Evolutionary conservation across 1,140 invertebrate species (phyloP).

Genomic region (Sipha flava): DNA sequence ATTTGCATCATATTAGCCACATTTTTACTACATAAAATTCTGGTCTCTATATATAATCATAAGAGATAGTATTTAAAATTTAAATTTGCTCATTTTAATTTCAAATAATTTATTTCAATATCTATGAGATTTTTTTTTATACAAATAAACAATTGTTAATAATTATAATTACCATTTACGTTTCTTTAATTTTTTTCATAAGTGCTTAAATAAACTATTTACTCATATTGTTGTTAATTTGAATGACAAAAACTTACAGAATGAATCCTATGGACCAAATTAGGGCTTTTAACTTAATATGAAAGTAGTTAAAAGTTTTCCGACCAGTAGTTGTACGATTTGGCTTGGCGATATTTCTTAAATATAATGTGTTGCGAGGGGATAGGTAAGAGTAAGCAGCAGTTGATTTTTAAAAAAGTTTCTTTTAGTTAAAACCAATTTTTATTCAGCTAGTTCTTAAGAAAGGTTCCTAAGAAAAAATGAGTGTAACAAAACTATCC

Average conservation of each 20-base stretch:
- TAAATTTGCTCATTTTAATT: too few species aligned
- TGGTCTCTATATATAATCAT: too few species aligned
- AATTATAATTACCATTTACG: too few species aligned
- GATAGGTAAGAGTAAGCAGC: constrained; percentile 2
- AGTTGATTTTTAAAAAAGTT: neutral
- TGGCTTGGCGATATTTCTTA: neutral
- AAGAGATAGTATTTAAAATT: too few species aligned
- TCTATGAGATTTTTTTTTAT: too few species aligned
- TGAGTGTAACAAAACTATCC: neutral
- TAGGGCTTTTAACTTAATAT: constrained; percentile 6
- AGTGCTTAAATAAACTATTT: neutral
- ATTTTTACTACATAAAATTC: too few species aligned
- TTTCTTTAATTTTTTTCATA: too few species aligned
- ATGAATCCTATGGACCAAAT: neutral
- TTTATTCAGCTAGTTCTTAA: neutral
- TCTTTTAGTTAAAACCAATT: neutral
- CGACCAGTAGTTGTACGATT: neutral
- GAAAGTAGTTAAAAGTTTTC: constrained; percentile 15
- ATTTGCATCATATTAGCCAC: too few species aligned
- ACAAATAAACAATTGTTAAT: too few species aligned
- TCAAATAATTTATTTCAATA: too few species aligned
- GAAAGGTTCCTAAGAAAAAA: neutral
- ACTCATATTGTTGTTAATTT: neutral
- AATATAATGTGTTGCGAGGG: neutral
- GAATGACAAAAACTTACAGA: neutral